These are phyloP conservation scores for Eriocheir sinensis DNA, from an alignment of 1,140 invertebrate species.

Conservation along the genomic window DNA sequence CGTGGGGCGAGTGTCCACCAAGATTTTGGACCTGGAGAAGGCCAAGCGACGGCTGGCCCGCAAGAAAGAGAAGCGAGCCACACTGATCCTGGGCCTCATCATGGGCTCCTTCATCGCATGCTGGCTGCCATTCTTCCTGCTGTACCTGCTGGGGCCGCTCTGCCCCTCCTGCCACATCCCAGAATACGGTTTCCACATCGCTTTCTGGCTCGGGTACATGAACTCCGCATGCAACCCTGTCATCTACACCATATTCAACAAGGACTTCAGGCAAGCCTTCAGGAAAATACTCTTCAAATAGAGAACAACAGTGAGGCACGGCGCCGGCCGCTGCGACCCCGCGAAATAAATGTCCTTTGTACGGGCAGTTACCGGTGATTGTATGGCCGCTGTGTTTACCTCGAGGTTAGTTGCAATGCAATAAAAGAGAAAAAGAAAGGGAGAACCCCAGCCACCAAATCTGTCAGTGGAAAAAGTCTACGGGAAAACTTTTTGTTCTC, in stretches of 20 bases:
- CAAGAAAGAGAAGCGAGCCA: constrained; percentile 94
- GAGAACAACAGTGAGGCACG: too few relatives aligned
- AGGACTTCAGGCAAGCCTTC: constrained; percentile 93
- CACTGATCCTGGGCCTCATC: constrained; percentile 95
- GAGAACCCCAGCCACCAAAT: not conserved
- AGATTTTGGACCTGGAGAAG: constrained; percentile 80
- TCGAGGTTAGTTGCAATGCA: not conserved
- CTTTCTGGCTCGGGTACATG: constrained; percentile 94
- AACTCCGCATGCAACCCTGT: constrained; percentile 88
- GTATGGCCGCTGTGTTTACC: not conserved
- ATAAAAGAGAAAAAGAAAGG: too few relatives aligned
- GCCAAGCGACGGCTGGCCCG: constrained; percentile 93
- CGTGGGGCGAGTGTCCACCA: not conserved
- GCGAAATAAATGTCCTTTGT: not conserved
- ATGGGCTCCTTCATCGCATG: constrained; percentile 89
- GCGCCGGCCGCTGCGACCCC: not conserved
- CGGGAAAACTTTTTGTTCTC: too few relatives aligned
- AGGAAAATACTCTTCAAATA: constrained; percentile 86
- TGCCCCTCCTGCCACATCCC: constrained; percentile 84
- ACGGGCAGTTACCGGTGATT: not conserved
- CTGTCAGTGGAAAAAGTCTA: not conserved
- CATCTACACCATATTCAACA: constrained; percentile 85
- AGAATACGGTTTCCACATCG: constrained; percentile 89
- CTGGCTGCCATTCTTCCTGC: constrained; percentile 90
- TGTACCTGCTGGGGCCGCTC: constrained; percentile 82